Evolutionary conservation across 2,797 vertebrate species (phyloP).

Genomic region (Leontocebus nigricollis): DNA sequence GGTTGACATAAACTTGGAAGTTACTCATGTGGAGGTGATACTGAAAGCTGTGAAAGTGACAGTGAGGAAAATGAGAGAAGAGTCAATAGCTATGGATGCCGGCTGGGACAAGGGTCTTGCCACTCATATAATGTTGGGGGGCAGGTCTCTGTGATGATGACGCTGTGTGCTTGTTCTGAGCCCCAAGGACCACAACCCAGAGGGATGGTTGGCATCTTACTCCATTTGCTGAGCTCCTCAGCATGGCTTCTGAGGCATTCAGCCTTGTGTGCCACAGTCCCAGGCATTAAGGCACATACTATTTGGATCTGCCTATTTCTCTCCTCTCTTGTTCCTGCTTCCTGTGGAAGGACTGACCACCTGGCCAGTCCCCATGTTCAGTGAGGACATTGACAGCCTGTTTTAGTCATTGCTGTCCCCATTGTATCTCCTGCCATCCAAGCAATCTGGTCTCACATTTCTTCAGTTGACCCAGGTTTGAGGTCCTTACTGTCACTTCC

Average conservation of each 20-base stretch:
- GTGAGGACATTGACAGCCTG: neutral
- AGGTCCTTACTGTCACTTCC: neutral
- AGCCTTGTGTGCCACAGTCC: neutral
- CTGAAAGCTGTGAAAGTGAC: neutral
- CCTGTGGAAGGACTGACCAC: neutral
- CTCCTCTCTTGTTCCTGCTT: neutral
- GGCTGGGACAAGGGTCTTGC: neutral
- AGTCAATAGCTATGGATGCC: fast-evolving
- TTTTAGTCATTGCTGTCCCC: neutral
- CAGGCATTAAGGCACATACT: too few species aligned
- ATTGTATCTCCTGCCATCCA: neutral
- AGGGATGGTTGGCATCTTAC: neutral
- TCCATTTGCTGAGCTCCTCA: neutral
- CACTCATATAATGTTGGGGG: fast-evolving
- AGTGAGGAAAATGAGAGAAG: neutral
- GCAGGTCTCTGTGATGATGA: neutral
- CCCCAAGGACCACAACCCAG: too few species aligned
- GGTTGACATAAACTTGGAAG: neutral
- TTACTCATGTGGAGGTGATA: neutral
- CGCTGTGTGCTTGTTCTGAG: neutral
- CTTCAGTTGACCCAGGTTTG: neutral
- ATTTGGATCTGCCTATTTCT: neutral
- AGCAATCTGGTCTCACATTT: neutral
- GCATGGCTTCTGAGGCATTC: fast-evolving
- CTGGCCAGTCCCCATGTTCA: neutral